Base-by-base conservation (phyloP, 2,888 invertebrate species). In the Andrena camellia region DNA sequence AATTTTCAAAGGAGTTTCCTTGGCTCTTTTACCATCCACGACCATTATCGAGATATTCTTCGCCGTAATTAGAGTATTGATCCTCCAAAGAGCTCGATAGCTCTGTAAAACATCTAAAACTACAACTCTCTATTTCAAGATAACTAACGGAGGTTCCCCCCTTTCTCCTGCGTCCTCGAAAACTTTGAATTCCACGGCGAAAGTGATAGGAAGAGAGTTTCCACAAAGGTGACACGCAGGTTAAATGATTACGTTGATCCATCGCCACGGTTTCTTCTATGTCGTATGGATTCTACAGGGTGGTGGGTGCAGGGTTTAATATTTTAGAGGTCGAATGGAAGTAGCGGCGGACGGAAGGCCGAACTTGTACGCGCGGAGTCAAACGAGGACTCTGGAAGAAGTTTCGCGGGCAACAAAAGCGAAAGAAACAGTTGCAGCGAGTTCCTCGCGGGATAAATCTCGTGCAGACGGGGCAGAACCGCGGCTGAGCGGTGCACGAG, bases 321-420 rank as follows among this genome's bases (percentile, higher is more conserved):
- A 10, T 23, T 26, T 57, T 26, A 23, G 23, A 8, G 23, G 8
- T 20, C 23, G 20, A 26, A 3, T 10, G 10, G 23, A 57, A 57
- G 10, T 57, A n/a, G n/a, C 54, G 8, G 8, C 20, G 20, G 8
- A 1, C 23, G 57, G 23, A 26, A 57, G 26, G 10, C 13, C 10
- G 57, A 10, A 26, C 20, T 57, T 23, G 57, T 10, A 52, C 42
- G 29, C 63, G 13, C 4, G 64, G 69, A 52, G 67, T 77, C 77
- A 72, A 71, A 68, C 60, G 63, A 59, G 42, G 23, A 48, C 63
- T n/a, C 62, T 60, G 35, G 78, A 71, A 10, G n/a, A 81, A 85
- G 83, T 83, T 85, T 81, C 33, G 60, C 60, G 60, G 42, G 31
- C 52, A 70, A 66, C 60, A 81, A 68, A 82, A 72, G 68, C 73